Percentiles rank a stretch among this genome's conserved stretches.
These are phyloP conservation scores for Sylvilagus floridanus DNA, from an alignment of 2,797 vertebrate species.

Conservation along the genomic window DNA sequence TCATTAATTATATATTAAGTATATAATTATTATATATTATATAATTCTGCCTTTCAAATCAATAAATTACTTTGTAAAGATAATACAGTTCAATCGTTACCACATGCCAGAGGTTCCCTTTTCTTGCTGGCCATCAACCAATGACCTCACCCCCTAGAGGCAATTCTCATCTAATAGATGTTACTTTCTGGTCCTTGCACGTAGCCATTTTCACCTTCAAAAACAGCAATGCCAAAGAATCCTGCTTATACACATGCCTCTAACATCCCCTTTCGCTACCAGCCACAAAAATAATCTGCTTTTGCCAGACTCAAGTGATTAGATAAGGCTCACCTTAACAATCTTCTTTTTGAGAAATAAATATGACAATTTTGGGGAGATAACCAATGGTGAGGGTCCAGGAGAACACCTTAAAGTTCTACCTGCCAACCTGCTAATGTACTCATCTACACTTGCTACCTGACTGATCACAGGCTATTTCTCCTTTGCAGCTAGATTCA, in stretches of 20 bases:
- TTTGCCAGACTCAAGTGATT: neutral
- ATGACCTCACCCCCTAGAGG: too few relatives aligned
- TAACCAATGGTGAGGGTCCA: neutral
- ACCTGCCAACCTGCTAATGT: neutral
- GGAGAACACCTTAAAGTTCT: neutral
- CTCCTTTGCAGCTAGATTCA: neutral
- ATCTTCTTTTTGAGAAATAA: neutral
- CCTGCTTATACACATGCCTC: neutral
- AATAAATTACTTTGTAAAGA: neutral
- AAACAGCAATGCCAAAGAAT: neutral
- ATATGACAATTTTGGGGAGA: neutral
- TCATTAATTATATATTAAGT: too few relatives aligned
- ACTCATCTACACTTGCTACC: too few relatives aligned
- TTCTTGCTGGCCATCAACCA: neutral
- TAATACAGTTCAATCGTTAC: neutral
- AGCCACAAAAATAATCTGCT: neutral
- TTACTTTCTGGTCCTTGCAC: neutral
- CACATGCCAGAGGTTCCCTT: neutral
- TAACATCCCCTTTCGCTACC: neutral
- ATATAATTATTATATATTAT: too few relatives aligned
- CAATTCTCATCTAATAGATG: neutral
- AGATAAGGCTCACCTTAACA: neutral
- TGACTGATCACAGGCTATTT: neutral
- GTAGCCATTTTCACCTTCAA: neutral
- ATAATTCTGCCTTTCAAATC: too few relatives aligned